A percentile compares a stretch with the other conserved stretches of the same genome.
phyloP scores from a whole-genome alignment of 2,113 vertebrate species.

The Podarcis raffonei region DNA sequence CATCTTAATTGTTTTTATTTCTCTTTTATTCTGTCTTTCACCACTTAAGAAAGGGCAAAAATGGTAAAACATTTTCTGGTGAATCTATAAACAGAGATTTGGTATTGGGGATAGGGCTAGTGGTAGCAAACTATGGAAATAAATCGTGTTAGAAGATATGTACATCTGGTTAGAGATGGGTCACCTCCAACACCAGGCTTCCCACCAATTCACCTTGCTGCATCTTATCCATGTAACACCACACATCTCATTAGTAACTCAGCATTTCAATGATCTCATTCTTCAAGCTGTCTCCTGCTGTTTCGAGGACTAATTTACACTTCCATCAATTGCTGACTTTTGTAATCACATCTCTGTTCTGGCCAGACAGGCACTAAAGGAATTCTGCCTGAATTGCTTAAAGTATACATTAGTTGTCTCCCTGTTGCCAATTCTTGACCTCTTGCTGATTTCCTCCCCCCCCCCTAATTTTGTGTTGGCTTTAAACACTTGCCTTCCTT shows the following conservation, averaged over 20 bases:
- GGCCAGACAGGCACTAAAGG: neutral
- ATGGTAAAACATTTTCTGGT: neutral
- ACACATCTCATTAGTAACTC: slow-evolving; percentile 7
- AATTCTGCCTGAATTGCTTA: slow-evolving; percentile 16
- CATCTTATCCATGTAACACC: neutral
- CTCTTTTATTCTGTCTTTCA: neutral
- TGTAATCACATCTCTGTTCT: slow-evolving; percentile 21
- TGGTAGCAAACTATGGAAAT: neutral
- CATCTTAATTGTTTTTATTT: neutral
- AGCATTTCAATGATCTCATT: slow-evolving; percentile 14
- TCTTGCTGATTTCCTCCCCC: neutral
- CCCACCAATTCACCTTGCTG: neutral
- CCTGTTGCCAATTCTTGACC: neutral
- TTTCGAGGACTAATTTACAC: slow-evolving; percentile 10
- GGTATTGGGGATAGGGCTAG: neutral
- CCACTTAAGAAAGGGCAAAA: neutral
- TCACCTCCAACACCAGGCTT: neutral
- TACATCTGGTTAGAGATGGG: neutral
- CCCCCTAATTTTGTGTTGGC: neutral
- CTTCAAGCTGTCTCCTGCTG: slow-evolving; percentile 13
- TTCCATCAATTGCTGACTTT: slow-evolving; percentile 26
- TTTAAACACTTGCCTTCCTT: neutral
- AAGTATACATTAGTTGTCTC: neutral
- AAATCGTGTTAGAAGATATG: neutral
- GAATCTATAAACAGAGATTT: neutral